Conservation (phyloP, 2,888 invertebrate genomes). For the Thymelicus lineola region DNA sequence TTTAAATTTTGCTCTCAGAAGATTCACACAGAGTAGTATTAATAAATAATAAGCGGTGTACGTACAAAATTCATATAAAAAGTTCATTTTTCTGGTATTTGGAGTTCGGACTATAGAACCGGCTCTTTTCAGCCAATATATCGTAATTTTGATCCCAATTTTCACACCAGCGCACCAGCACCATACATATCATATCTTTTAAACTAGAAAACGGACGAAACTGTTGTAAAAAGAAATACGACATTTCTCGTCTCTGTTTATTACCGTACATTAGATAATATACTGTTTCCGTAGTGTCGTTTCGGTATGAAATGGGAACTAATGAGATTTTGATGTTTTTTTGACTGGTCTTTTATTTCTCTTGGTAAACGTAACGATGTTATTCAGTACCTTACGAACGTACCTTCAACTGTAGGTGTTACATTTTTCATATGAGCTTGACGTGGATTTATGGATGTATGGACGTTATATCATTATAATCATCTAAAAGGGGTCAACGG, state of each 20-base stretch:
- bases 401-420: constrained; percentile 43
- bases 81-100: constrained; percentile 14
- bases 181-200: constrained; percentile 72
- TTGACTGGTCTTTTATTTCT: constrained; percentile 84
- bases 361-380: constrained; percentile 53
- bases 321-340: constrained; percentile 86
- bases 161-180: constrained; percentile 54
- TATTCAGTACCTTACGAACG: constrained; percentile 57
- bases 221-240: constrained; percentile 84
- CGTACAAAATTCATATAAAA: background rate
- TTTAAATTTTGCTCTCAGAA: too few species aligned
- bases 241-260: constrained; percentile 81
- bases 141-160: constrained; percentile 50
- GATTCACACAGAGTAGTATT: too few species aligned
- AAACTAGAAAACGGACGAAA: constrained; percentile 78
- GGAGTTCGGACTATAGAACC: constrained; percentile 14
- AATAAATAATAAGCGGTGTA: too few species aligned
- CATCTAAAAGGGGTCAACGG: too few species aligned
- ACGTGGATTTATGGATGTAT: background rate
- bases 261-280: constrained; percentile 85
- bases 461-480: too few species aligned
- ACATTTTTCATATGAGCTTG: constrained; percentile 5
- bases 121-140: constrained; percentile 42
- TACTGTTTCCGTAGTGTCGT: constrained; percentile 84
- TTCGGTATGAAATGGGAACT: constrained; percentile 84